phyloP scores from a whole-genome alignment of 2,797 vertebrate species.

The Takifugu ocellatus region DNA sequence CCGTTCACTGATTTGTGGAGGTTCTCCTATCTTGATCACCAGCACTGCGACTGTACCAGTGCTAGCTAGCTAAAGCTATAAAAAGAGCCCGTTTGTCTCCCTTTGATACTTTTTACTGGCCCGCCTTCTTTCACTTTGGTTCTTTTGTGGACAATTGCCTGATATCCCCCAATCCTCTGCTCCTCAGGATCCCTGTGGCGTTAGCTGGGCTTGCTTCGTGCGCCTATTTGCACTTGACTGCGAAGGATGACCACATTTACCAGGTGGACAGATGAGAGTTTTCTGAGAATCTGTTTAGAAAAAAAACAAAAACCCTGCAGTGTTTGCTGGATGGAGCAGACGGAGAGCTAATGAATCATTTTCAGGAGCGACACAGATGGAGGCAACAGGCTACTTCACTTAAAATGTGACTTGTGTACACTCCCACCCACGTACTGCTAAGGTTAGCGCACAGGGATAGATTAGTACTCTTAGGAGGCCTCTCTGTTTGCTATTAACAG shows the following conservation, averaged over 20 bases:
- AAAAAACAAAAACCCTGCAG: constrained; percentile 70
- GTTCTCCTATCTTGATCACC: constrained; percentile 27
- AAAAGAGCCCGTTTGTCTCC: constrained; percentile 22
- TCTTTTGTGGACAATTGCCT: too few species aligned
- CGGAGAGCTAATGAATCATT: constrained; percentile 84
- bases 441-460: too few species aligned
- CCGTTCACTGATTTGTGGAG: constrained; percentile 29
- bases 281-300: constrained; percentile 44
- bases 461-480: too few species aligned
- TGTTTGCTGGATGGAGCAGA: constrained; percentile 80
- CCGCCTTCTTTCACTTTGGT: constrained; percentile 21
- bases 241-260: constrained; percentile 23
- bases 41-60: background rate
- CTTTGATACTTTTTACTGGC: constrained; percentile 27
- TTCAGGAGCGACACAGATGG: constrained; percentile 74
- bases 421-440: too few species aligned
- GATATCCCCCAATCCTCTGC: too few species aligned
- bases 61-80: constrained; percentile 1
- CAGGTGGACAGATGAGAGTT: constrained; percentile 30
- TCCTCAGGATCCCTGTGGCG: background rate
- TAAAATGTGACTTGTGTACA: too few species aligned
- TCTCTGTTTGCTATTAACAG: too few species aligned
- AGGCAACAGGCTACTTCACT: constrained; percentile 47
- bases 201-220: constrained; percentile 10
- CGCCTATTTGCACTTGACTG: constrained; percentile 12